phyloP scores from a whole-genome alignment of 2,113 vertebrate genomes.

The Triplophysa dalaica region DNA sequence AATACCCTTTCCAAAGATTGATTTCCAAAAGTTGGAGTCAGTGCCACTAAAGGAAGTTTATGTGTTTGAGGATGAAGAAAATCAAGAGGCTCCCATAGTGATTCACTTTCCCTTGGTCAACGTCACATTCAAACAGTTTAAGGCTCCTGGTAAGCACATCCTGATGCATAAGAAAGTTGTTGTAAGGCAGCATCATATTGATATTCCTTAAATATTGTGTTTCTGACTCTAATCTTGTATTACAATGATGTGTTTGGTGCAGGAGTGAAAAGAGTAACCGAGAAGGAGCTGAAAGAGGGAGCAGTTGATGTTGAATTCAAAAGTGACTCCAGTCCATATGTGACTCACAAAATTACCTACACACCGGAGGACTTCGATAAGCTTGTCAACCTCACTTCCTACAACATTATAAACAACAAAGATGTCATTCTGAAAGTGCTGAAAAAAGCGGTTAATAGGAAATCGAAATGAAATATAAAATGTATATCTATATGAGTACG shows the following conservation, averaged over 20 bases:
- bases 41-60: slow-evolving; percentile 62
- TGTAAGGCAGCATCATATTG: not conserved
- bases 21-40: slow-evolving; percentile 50
- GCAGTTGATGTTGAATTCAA: slow-evolving; percentile 69
- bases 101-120: slow-evolving; percentile 65
- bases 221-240: not conserved
- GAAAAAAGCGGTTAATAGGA: slow-evolving; percentile 58
- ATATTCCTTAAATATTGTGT: not conserved
- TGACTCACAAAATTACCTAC: slow-evolving; percentile 74
- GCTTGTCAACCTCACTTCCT: slow-evolving; percentile 72
- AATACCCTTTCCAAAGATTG: slow-evolving; percentile 63
- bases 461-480: not conserved
- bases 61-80: slow-evolving; percentile 51
- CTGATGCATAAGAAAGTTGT: not conserved
- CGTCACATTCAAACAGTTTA: slow-evolving; percentile 20
- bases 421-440: slow-evolving; percentile 67
- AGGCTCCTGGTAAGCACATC: slow-evolving; percentile 22
- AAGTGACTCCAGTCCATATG: slow-evolving; percentile 71
- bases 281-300: slow-evolving; percentile 68
- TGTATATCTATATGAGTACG: no score
- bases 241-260: not conserved
- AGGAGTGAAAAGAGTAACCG: slow-evolving; percentile 73
- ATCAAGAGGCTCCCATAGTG: slow-evolving; percentile 61
- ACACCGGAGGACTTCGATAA: slow-evolving; percentile 71
- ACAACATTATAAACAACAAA: slow-evolving; percentile 79